Conservation (phyloP, 2,888 invertebrate genomes). For the Dryococelus australis region DNA sequence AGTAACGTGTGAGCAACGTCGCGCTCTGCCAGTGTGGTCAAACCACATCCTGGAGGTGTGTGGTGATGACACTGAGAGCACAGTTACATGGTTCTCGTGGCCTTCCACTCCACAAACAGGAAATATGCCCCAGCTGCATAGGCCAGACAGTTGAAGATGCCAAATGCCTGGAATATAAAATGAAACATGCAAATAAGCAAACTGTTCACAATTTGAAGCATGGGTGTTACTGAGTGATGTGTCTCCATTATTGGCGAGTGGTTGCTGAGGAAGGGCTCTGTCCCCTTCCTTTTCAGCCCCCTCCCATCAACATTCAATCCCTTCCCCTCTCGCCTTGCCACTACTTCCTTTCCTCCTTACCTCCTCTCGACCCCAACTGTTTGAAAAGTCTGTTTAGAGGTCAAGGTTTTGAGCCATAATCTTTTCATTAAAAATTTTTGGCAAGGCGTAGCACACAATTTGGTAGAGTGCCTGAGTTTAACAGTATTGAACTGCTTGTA, state of each 20-base stretch:
- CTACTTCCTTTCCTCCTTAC: too few relatives aligned
- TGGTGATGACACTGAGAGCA: not conserved
- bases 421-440: too few relatives aligned
- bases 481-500: too few relatives aligned
- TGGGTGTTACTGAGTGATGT: not conserved
- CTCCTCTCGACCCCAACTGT: too few relatives aligned
- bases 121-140: conserved; percentile 81
- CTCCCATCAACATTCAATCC: too few relatives aligned
- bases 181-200: not conserved
- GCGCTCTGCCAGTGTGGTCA: conserved; percentile 3
- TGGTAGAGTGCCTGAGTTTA: too few relatives aligned
- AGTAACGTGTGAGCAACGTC: conserved; percentile 3
- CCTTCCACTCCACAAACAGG: conserved; percentile 75
- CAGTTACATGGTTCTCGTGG: conserved; percentile 24
- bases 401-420: too few relatives aligned
- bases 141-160: conserved; percentile 79
- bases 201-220: not conserved
- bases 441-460: too few relatives aligned
- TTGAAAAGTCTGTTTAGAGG: too few relatives aligned
- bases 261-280: too few relatives aligned
- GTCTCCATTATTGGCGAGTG: not conserved
- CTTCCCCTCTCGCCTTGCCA: too few relatives aligned
- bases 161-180: conserved; percentile 71
- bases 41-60: not conserved
- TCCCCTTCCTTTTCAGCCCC: too few relatives aligned